Conservation (phyloP, 2,888 invertebrate genomes). For the Andrena trimmerana region DNA sequence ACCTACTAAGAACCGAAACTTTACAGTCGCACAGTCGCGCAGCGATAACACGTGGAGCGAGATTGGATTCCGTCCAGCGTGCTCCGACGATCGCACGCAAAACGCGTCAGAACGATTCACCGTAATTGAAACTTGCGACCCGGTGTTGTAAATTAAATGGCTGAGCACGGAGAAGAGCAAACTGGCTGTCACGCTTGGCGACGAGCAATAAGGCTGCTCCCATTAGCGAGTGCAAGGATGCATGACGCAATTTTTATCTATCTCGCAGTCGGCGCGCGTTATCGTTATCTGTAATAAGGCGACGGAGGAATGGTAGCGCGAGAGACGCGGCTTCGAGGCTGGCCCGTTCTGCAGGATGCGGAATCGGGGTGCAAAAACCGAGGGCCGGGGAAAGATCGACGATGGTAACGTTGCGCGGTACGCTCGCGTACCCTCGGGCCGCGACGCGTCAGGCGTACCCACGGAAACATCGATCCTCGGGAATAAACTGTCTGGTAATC, state of each 20-base stretch:
- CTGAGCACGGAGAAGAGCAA: not conserved
- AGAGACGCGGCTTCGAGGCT: conserved; percentile 9
- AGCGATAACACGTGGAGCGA: too few relatives aligned
- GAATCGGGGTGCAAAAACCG: conserved; percentile 10
- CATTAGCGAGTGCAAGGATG: conserved; percentile 13
- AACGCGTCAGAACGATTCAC: not conserved
- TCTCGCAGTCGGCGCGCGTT: conserved; percentile 1
- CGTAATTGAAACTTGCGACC: conserved; percentile 24
- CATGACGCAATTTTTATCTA: conserved; percentile 10
- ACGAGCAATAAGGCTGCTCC: conserved; percentile 7
- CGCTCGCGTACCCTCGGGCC: not conserved
- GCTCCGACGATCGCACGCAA: not conserved
- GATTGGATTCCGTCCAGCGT: not conserved
- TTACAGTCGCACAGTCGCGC: too few relatives aligned
- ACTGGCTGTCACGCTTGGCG: conserved; percentile 11
- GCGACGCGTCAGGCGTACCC: not conserved
- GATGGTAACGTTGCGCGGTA: conserved; percentile 4
- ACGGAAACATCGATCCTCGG: conserved; percentile 1
- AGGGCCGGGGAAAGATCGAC: not conserved
- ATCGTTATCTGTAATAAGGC: conserved; percentile 32
- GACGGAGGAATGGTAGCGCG: conserved; percentile 1
- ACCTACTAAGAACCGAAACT: too few relatives aligned
- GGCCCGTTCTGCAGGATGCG: not conserved
- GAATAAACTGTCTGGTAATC: conserved; percentile 9
- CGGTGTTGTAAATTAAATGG: conserved; percentile 13